Evolutionary conservation across 2,797 vertebrate genomes (phyloP).

Genomic region (Hephaestus fuliginosus): DNA sequence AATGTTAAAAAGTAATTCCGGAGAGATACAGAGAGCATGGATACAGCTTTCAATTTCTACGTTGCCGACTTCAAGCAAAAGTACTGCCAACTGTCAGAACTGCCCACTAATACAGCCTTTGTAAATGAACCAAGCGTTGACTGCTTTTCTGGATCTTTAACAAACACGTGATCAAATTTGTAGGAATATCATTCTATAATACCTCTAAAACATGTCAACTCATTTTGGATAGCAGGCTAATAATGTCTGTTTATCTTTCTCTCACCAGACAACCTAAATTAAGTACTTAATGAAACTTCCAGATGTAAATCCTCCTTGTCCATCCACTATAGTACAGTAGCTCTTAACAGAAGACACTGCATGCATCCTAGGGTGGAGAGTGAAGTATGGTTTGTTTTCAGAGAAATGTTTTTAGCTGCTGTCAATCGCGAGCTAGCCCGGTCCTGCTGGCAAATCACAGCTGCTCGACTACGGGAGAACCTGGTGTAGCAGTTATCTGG

Average conservation of each 20-base stretch:
- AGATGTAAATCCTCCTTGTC: neutral
- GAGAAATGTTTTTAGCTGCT: constrained; percentile 38
- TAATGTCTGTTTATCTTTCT: constrained; percentile 10
- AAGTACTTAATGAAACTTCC: constrained; percentile 21
- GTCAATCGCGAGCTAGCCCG: constrained; percentile 26
- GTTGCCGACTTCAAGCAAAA: constrained; percentile 49
- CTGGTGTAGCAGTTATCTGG: constrained; percentile 24
- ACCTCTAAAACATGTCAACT: constrained; percentile 9
- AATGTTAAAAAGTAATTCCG: constrained; percentile 87
- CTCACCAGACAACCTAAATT: constrained; percentile 25
- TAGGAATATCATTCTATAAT: neutral
- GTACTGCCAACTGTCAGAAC: constrained; percentile 36
- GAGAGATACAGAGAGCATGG: constrained; percentile 64
- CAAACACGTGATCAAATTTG: constrained; percentile 5
- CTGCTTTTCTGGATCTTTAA: constrained; percentile 8
- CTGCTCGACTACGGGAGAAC: constrained; percentile 50
- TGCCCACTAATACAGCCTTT: constrained; percentile 25
- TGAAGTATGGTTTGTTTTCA: constrained; percentile 42
- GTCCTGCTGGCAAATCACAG: constrained; percentile 38
- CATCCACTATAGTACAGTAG: constrained; percentile 1
- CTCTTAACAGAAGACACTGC: constrained; percentile 7
- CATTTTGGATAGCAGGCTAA: constrained; percentile 25
- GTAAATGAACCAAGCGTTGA: constrained; percentile 12
- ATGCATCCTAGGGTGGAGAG: neutral
- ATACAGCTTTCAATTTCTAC: constrained; percentile 50